Evolutionary conservation across 2,113 vertebrate species (phyloP).

Genomic region (Macroglossus sobrinus): DNA sequence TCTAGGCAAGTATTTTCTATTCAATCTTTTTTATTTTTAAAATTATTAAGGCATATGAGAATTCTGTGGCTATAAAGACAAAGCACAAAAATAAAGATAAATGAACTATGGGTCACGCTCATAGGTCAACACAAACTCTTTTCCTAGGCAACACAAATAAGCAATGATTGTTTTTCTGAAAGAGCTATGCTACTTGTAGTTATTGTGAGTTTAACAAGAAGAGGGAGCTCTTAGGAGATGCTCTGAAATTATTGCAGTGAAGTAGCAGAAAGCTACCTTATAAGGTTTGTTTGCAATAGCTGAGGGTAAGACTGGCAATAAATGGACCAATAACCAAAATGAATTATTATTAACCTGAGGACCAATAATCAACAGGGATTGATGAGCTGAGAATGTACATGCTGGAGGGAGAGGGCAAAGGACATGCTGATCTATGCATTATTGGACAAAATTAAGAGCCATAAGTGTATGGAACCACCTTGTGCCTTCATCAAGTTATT

Average conservation of each 20-base stretch:
- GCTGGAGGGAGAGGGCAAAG: not conserved
- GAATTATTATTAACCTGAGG: not conserved
- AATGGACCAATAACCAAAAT: not conserved
- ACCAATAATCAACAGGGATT: not conserved
- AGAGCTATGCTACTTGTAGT: not conserved
- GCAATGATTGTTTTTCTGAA: not conserved
- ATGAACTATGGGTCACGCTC: not conserved
- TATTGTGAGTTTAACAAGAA: not conserved
- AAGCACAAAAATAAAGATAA: not conserved
- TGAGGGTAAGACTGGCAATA: not conserved
- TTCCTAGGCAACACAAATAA: not conserved
- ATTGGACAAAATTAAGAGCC: not conserved
- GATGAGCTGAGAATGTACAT: not conserved
- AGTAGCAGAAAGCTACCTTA: not conserved
- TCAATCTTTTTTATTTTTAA: not conserved
- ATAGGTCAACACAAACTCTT: not conserved
- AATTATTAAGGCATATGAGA: not conserved
- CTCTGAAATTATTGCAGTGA: not conserved
- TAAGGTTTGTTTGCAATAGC: not conserved
- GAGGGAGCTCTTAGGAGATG: not conserved
- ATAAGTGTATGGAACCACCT: fast-evolving
- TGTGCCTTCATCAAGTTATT: not conserved
- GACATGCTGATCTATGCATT: not conserved
- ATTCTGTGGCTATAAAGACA: not conserved
- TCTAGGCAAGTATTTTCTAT: not conserved